A percentile compares a stretch with the other conserved stretches of the same genome.
Conservation (phyloP, 2,113 vertebrate genomes). For the Australoheros scitulus region DNA sequence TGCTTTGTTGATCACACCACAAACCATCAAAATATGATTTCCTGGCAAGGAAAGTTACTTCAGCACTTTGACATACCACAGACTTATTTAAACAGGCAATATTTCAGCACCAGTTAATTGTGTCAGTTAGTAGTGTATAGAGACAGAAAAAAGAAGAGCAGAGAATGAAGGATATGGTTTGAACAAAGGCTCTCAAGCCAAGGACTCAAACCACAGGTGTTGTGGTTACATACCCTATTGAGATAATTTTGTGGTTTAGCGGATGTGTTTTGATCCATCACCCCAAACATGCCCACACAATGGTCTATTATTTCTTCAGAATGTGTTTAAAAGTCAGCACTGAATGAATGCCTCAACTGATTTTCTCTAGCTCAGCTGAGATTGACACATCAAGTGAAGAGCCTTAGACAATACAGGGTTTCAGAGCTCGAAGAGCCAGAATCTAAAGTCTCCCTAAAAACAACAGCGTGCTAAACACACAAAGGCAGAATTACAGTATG, state of each 20-base stretch:
- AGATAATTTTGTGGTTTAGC: neutral
- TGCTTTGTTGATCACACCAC: neutral
- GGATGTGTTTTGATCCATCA: neutral
- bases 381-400: neutral
- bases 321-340: neutral
- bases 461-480: neutral
- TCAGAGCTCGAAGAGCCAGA: neutral
- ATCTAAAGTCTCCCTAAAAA: neutral
- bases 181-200: neutral
- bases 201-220: neutral
- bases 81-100: neutral
- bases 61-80: neutral
- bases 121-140: neutral
- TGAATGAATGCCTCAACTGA: neutral
- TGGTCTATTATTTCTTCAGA: neutral
- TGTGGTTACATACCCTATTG: neutral
- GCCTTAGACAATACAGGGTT: neutral
- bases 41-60: neutral
- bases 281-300: neutral
- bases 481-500: slow-evolving; percentile 4
- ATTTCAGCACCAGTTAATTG: neutral
- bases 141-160: neutral
- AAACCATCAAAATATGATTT: neutral
- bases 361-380: neutral
- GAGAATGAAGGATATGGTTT: neutral